Conservation (phyloP, 2,113 vertebrate genomes). For the Tetrax tetrax region DNA sequence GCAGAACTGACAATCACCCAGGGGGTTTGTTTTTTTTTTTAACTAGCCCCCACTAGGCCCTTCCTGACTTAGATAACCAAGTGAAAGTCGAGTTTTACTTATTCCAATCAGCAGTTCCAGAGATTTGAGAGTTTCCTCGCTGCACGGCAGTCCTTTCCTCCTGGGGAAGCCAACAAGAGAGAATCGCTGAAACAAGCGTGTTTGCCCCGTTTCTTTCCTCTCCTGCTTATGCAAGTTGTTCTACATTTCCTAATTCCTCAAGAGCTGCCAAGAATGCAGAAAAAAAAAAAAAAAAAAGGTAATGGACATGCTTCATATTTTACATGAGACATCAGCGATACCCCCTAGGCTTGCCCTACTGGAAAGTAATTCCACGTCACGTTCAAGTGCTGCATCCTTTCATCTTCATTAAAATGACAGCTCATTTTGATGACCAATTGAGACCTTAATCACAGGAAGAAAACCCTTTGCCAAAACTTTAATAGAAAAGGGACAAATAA, state of each 20-base stretch:
- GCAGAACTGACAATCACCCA: background rate
- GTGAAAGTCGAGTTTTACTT: background rate
- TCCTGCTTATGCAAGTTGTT: background rate
- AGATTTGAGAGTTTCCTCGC: background rate
- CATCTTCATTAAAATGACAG: constrained; percentile 29
- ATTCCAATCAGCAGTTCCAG: background rate
- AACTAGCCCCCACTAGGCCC: background rate
- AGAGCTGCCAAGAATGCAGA: constrained; percentile 32
- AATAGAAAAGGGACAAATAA: background rate
- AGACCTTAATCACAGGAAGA: background rate
- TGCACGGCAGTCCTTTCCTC: background rate
- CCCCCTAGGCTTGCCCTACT: background rate
- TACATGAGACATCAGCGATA: background rate
- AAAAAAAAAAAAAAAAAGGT: background rate
- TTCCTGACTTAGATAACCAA: background rate
- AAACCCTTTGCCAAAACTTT: background rate
- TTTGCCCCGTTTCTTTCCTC: rapidly evolving
- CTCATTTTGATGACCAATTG: constrained; percentile 5
- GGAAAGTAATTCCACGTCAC: background rate
- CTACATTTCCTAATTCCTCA: background rate
- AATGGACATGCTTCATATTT: background rate
- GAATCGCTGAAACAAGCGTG: background rate
- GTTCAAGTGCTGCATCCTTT: background rate
- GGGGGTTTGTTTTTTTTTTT: background rate
- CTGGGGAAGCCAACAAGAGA: background rate